Base-by-base conservation (phyloP, 37 sponge, comb jelly and placozoan species). In the Theonella swinhoei region DNA sequence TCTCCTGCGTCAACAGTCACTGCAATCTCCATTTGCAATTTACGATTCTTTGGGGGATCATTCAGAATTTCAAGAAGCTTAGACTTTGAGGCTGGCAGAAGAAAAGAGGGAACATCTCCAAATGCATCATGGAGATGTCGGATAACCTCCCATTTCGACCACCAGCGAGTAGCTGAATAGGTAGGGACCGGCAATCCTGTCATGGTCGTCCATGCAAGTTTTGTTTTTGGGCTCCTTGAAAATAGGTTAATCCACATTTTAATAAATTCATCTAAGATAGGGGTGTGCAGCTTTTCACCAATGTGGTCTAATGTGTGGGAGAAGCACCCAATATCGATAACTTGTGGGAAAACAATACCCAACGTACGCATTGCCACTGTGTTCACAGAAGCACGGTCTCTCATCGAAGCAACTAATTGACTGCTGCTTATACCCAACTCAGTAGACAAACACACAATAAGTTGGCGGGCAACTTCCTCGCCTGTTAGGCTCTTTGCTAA, bases 1-100 rank as follows among this genome's bases (percentile, higher is more conserved):
- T 65, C 59, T 29, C 85, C 77, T 35, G 39, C 70, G 67, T 84
- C 85, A 65, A 84, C 58, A 28, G 36, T 25, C 8, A 68, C 67
- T 38, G 69, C 68, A 62, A 75, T 30, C 59, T 84, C 85, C 8
- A 84, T 0, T 39, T 65, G 8, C 35, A 75, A 25, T 14, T 43
- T 61, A 31, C 64, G 4, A 42, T 29, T 64, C 78, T 62, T 32
- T 25, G 26, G 75, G 24, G 67, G 81, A 33, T 37, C 69, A 79
- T 66, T 59, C 19, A 79, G 3, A 67, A 67, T 67, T 22, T 67
- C 68, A 25, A 24, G 68, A 67, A 67, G 68, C 25, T 67, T 25
- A 25, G 25, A 67, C 30, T 67, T 67, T 67, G 68, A 67, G 14
- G 68, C 8, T 24, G 68, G 68, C n/a, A 67, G 80, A 42, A n/a